Conservation (phyloP, 2,888 invertebrate species). For the Tineola bisselliella region DNA sequence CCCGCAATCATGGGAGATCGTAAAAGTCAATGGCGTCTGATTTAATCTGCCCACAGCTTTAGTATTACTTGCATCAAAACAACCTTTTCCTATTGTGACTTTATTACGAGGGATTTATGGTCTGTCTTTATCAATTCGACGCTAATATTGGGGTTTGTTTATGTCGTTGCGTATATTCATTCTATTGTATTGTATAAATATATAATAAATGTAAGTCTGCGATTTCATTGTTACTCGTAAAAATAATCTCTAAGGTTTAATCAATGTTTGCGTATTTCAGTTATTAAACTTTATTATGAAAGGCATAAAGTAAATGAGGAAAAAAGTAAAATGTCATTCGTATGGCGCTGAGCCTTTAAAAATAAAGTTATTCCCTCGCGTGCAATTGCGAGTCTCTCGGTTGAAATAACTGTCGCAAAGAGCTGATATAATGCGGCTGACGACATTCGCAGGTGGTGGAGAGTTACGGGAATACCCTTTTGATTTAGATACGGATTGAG, state of each 20-base stretch:
- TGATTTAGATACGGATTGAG: constrained; percentile 12
- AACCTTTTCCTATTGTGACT: constrained; percentile 8
- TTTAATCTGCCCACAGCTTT: constrained; percentile 14
- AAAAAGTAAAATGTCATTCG: neutral
- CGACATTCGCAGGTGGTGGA: constrained; percentile 28
- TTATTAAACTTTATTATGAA: too few relatives aligned
- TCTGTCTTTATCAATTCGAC: constrained; percentile 8
- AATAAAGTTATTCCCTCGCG: constrained; percentile 38
- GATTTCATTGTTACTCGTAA: neutral
- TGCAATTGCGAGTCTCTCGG: constrained; percentile 36
- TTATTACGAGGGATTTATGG: constrained; percentile 6
- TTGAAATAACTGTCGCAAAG: constrained; percentile 57
- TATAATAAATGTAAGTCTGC: neutral
- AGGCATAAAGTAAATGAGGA: neutral
- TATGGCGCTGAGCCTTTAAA: constrained; percentile 2
- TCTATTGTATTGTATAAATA: neutral
- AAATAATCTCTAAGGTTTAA: neutral
- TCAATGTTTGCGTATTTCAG: neutral
- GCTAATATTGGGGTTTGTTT: constrained; percentile 4
- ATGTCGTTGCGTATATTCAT: neutral
- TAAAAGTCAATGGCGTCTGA: constrained; percentile 15
- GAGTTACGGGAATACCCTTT: constrained; percentile 8
- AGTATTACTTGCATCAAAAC: constrained; percentile 10
- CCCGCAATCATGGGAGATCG: constrained; percentile 14
- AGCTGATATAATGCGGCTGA: constrained; percentile 41